These are phyloP conservation scores for Macrotrachela quadricornifera DNA, from an alignment of 1,140 invertebrate genomes.

Conservation along the genomic window DNA sequence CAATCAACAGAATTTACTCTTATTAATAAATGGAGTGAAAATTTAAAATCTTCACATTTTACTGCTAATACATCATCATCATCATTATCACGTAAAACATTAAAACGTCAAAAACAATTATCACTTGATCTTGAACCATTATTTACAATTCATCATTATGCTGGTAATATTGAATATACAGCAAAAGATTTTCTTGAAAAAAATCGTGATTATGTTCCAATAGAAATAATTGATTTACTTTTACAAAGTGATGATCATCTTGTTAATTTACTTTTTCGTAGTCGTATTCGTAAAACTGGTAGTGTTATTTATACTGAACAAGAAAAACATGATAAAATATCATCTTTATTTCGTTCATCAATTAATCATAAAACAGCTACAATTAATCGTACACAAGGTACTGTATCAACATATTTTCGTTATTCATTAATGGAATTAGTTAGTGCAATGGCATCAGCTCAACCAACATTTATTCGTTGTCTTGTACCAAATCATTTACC, in stretches of 20 bases:
- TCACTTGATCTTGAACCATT: not conserved
- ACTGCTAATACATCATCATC: not conserved
- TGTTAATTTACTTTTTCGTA: conserved; percentile 55
- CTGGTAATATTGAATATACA: conserved; percentile 53
- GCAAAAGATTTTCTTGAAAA: conserved; percentile 56
- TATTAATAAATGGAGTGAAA: conserved; percentile 9
- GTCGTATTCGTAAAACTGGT: conserved; percentile 54
- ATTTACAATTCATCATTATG: conserved; percentile 59
- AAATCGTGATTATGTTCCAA: conserved; percentile 56
- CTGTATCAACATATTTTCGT: conserved; percentile 57
- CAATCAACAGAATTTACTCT: conserved; percentile 19
- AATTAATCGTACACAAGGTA: conserved; percentile 62
- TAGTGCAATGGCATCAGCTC: conserved; percentile 50
- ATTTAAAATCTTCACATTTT: not conserved
- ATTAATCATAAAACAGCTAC: conserved; percentile 46
- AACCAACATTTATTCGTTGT: conserved; percentile 61
- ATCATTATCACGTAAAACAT: not conserved
- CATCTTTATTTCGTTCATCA: conserved; percentile 76
- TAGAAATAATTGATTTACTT: conserved; percentile 53
- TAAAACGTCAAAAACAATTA: not conserved
- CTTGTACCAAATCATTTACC: conserved; percentile 51
- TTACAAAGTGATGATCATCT: conserved; percentile 46
- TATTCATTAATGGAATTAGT: conserved; percentile 62
- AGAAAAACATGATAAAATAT: conserved; percentile 32
- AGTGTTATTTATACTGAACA: not conserved